Conservation (phyloP, 1,140 invertebrate genomes). For the Polypedilum pembai region DNA sequence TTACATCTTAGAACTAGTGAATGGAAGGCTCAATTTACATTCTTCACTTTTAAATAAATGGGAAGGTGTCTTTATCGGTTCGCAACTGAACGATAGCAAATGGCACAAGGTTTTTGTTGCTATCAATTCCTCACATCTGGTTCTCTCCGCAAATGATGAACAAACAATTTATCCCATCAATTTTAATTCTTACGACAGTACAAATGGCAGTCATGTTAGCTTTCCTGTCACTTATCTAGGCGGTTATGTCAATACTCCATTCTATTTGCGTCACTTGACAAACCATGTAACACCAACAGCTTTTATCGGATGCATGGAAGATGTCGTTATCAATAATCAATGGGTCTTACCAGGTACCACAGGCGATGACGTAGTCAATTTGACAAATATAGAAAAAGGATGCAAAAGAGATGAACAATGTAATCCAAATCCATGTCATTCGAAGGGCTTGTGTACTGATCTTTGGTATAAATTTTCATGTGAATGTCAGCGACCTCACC, state of each 20-base stretch:
- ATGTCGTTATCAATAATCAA: conserved; percentile 76
- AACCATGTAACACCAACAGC: conserved; percentile 56
- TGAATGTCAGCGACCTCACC: conserved; percentile 74
- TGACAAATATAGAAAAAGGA: conserved; percentile 55
- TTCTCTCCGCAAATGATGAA: conserved; percentile 77
- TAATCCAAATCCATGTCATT: conserved; percentile 74
- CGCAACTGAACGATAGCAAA: conserved; percentile 70
- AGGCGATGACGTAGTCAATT: conserved; percentile 33
- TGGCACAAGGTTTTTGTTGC: conserved; percentile 84
- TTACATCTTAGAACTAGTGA: conserved; percentile 72
- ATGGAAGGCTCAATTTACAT: conserved; percentile 75
- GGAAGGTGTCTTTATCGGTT: conserved; percentile 80
- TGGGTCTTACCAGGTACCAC: conserved; percentile 52
- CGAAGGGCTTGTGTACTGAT: conserved; percentile 79
- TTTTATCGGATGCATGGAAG: conserved; percentile 87
- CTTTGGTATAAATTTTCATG: conserved; percentile 82
- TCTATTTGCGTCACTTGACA: conserved; percentile 57
- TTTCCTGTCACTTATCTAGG: conserved; percentile 75
- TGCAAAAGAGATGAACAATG: conserved; percentile 77
- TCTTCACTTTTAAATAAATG: conserved; percentile 80
- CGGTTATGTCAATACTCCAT: conserved; percentile 53
- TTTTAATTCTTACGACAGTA: conserved; percentile 63
- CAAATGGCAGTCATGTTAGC: conserved; percentile 63
- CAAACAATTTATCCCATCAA: conserved; percentile 78
- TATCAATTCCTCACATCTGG: conserved; percentile 76